These are phyloP conservation scores for Luidia sarsii DNA, from an alignment of 53 echinoderm and acorn worm genomes.

Conservation along the genomic window DNA sequence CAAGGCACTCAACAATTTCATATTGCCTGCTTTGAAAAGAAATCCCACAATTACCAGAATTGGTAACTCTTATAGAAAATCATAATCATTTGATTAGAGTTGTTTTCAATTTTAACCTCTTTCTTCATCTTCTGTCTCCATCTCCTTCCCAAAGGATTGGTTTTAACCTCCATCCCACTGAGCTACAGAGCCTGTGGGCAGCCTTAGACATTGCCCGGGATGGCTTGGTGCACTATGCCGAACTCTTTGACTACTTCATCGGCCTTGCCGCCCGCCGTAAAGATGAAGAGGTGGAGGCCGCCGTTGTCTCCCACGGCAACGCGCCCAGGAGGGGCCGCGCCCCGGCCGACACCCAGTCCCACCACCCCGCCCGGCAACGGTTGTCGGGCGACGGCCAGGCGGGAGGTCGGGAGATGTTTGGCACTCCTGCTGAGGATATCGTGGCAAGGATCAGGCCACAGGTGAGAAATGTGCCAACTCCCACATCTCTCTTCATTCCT, in stretches of 20 bases:
- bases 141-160: conserved; percentile 82
- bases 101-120: no score
- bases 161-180: conserved; percentile 81
- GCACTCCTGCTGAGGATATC: conserved; percentile 53
- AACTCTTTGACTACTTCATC: conserved; percentile 88
- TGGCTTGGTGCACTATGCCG: conserved; percentile 89
- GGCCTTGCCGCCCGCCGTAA: conserved; percentile 46
- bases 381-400: neutral
- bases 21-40: no score
- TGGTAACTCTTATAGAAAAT: no score
- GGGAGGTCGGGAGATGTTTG: conserved; percentile 38
- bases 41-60: no score
- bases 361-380: neutral
- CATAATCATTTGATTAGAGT: no score
- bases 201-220: conserved; percentile 78
- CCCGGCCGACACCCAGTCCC: no score
- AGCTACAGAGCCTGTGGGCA: conserved; percentile 88
- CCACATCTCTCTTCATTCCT: no score
- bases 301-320: no score
- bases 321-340: neutral
- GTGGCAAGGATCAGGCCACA: conserved; percentile 50
- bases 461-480: no score
- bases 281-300: neutral
- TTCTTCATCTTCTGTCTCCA: no score
- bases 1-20: no score